phyloP scores from a whole-genome alignment of 2,888 invertebrate species.

The Plagodis dolabraria region DNA sequence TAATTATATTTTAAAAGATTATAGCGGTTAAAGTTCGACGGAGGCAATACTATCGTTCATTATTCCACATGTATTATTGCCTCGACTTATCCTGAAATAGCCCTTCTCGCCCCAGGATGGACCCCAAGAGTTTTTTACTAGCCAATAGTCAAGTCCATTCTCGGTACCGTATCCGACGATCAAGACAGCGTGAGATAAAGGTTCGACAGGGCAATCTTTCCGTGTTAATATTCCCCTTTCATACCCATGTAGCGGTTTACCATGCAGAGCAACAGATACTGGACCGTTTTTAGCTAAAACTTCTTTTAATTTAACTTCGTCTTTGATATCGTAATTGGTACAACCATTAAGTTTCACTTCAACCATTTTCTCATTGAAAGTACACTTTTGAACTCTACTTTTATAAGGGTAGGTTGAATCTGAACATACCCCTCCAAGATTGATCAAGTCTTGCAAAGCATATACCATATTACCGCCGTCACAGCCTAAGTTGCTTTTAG shows the following conservation, averaged over 20 bases:
- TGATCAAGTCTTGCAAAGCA: constrained; percentile 10
- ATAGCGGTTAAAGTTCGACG: not conserved
- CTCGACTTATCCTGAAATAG: constrained; percentile 9
- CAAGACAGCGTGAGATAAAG: constrained; percentile 7
- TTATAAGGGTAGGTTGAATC: constrained; percentile 16
- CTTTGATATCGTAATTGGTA: not conserved
- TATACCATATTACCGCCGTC: not conserved
- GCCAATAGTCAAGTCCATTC: constrained; percentile 16
- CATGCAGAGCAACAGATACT: not conserved
- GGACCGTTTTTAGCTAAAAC: constrained; percentile 13
- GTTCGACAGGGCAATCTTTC: not conserved
- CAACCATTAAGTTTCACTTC: constrained; percentile 8
- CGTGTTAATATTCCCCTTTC: not conserved
- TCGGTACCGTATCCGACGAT: constrained; percentile 24
- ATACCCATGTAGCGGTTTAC: not conserved
- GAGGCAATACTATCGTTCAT: not conserved
- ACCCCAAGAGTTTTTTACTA: constrained; percentile 23
- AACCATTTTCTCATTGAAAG: not conserved
- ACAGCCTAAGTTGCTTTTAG: not conserved
- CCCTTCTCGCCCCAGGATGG: constrained; percentile 11
- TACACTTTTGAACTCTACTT: not conserved
- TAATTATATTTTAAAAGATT: no score
- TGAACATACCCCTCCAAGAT: not conserved
- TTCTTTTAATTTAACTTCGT: constrained; percentile 15
- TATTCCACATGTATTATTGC: not conserved